phyloP scores from a whole-genome alignment of 2,113 vertebrate genomes.

The Platichthys stellatus region DNA sequence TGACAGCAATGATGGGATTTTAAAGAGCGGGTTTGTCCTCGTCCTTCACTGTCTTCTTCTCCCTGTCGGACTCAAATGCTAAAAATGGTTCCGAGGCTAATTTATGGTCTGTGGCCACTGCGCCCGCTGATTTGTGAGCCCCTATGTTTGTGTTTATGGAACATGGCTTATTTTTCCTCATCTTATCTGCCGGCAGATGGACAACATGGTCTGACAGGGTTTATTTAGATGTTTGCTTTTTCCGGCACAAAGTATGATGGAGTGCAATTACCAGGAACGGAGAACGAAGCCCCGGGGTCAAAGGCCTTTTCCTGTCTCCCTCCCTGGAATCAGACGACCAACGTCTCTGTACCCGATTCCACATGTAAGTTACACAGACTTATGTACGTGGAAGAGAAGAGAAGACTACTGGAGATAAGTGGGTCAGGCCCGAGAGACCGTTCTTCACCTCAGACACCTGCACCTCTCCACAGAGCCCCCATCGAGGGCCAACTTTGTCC shows the following conservation, averaged over 20 bases:
- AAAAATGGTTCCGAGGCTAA: conserved; percentile 78
- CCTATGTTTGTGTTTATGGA: conserved; percentile 83
- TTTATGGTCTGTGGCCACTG: conserved; percentile 74
- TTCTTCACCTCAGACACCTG: conserved; percentile 87
- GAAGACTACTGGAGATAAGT: conserved; percentile 44
- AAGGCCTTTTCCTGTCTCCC: conserved; percentile 80
- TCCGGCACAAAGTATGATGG: conserved; percentile 76
- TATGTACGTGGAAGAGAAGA: not conserved
- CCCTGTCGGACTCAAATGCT: conserved; percentile 61
- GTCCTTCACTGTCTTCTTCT: conserved; percentile 60
- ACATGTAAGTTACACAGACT: conserved; percentile 29
- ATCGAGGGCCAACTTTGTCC: conserved; percentile 88
- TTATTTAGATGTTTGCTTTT: conserved; percentile 83
- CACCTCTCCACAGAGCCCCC: conserved; percentile 82
- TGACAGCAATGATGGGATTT: conserved; percentile 79
- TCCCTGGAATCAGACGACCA: conserved; percentile 58
- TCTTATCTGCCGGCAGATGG: conserved; percentile 81
- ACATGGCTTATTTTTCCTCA: conserved; percentile 71
- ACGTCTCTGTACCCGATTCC: conserved; percentile 28
- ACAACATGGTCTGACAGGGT: conserved; percentile 75
- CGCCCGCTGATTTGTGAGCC: conserved; percentile 79
- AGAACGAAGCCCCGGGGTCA: conserved; percentile 71
- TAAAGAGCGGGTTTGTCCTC: conserved; percentile 79
- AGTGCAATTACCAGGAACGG: conserved; percentile 76
- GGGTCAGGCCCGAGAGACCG: conserved; percentile 67